Evolutionary conservation across 1,140 invertebrate species (phyloP).

Genomic region (Sipha flava): DNA sequence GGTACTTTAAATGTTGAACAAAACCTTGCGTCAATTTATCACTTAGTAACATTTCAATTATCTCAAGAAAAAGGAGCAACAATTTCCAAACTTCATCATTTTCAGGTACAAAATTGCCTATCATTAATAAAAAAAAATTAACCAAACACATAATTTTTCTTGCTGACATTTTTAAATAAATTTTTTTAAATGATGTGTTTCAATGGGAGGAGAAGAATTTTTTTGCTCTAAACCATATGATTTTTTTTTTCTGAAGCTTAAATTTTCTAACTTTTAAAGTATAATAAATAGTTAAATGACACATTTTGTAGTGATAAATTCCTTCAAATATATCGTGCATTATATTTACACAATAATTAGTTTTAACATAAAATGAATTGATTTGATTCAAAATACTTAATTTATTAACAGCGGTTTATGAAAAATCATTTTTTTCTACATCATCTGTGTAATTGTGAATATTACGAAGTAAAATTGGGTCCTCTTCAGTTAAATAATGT

Average conservation of each 20-base stretch:
- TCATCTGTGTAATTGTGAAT: background rate
- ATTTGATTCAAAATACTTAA: background rate
- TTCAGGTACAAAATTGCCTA: background rate
- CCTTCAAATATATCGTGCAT: background rate
- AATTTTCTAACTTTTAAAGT: background rate
- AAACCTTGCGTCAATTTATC: background rate
- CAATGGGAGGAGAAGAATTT: too few relatives aligned
- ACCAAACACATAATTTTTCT: background rate
- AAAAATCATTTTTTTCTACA: background rate
- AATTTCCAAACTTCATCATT: background rate
- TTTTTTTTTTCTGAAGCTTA: background rate
- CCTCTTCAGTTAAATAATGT: background rate
- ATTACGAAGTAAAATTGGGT: background rate
- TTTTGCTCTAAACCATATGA: background rate
- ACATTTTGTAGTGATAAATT: background rate
- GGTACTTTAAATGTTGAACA: background rate
- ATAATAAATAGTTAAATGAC: background rate
- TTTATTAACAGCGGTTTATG: too few relatives aligned
- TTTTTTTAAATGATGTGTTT: background rate
- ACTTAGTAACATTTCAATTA: background rate
- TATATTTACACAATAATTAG: background rate
- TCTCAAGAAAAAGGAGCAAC: background rate
- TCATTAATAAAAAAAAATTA: background rate
- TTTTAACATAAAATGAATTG: background rate
- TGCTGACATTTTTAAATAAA: background rate